Percentiles rank a stretch among this genome's conserved stretches.
These are phyloP conservation scores for Nomada hirtipes DNA, from an alignment of 2,888 invertebrate species.

Conservation along the genomic window DNA sequence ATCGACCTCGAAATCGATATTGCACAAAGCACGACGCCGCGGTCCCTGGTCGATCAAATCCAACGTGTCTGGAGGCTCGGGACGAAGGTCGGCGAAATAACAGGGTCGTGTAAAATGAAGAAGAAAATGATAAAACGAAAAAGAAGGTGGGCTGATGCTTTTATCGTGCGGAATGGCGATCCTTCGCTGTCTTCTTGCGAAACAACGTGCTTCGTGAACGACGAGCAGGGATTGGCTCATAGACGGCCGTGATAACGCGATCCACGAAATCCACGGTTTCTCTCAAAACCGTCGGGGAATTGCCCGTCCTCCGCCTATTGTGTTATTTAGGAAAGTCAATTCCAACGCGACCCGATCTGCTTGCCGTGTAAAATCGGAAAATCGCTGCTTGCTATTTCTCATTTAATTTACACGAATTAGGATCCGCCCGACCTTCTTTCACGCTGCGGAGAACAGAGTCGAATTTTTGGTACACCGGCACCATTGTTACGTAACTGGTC, in stretches of 20 bases:
- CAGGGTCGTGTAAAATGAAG: constrained; percentile 4
- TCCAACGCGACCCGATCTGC: background rate
- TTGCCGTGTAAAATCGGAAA: background rate
- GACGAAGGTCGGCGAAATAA: constrained; percentile 51
- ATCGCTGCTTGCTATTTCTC: no score
- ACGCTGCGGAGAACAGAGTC: no score
- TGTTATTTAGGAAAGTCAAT: constrained; percentile 1
- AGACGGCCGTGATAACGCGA: constrained; percentile 58
- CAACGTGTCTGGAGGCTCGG: constrained; percentile 45
- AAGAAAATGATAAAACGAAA: constrained; percentile 5
- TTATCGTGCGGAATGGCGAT: constrained; percentile 55
- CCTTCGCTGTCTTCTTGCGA: constrained; percentile 48
- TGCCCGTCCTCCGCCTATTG: background rate
- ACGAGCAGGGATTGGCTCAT: constrained; percentile 56
- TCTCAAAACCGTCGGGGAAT: constrained; percentile 2
- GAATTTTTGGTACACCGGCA: no score
- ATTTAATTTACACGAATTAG: no score
- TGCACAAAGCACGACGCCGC: constrained; percentile 28
- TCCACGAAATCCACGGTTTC: constrained; percentile 37
- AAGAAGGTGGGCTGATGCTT: constrained; percentile 40
- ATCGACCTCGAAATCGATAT: constrained; percentile 60
- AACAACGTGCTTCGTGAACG: constrained; percentile 53
- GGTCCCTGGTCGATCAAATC: constrained; percentile 36
- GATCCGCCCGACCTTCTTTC: no score
- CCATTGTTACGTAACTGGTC: no score